Conservation (phyloP, 2,797 vertebrate species). For the Columba guinea region DNA sequence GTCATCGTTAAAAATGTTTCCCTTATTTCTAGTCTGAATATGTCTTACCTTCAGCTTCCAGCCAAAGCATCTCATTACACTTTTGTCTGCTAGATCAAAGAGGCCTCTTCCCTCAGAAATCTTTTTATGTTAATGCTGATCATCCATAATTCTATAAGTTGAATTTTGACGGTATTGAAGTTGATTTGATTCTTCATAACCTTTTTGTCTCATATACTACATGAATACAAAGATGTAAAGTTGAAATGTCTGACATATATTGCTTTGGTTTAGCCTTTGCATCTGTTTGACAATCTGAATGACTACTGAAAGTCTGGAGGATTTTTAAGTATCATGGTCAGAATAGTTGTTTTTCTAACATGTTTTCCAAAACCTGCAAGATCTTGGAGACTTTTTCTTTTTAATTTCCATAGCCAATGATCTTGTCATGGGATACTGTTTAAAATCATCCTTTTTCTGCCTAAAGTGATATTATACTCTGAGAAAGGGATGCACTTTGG, state of each 20-base stretch:
- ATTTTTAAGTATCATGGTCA: neutral
- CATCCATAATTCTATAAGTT: neutral
- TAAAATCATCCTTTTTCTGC: neutral
- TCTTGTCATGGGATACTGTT: neutral
- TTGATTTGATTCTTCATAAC: neutral
- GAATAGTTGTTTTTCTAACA: neutral
- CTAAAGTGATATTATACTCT: neutral
- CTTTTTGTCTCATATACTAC: neutral
- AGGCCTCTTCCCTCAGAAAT: neutral
- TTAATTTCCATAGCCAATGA: neutral
- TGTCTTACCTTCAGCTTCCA: conserved; percentile 4
- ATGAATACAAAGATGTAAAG: neutral
- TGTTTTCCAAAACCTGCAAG: neutral
- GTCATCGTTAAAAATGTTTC: neutral
- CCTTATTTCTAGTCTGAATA: neutral
- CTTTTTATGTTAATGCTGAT: neutral
- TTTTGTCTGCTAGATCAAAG: conserved; percentile 21
- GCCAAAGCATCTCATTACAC: neutral
- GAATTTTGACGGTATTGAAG: neutral
- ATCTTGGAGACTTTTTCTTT: neutral
- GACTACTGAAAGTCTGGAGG: neutral
- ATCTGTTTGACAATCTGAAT: neutral
- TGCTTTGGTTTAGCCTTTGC: neutral
- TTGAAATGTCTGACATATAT: neutral
- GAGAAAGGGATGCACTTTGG: neutral